Evolutionary conservation across 2,797 vertebrate genomes (phyloP).

Genomic region (Morelia viridis): DNA sequence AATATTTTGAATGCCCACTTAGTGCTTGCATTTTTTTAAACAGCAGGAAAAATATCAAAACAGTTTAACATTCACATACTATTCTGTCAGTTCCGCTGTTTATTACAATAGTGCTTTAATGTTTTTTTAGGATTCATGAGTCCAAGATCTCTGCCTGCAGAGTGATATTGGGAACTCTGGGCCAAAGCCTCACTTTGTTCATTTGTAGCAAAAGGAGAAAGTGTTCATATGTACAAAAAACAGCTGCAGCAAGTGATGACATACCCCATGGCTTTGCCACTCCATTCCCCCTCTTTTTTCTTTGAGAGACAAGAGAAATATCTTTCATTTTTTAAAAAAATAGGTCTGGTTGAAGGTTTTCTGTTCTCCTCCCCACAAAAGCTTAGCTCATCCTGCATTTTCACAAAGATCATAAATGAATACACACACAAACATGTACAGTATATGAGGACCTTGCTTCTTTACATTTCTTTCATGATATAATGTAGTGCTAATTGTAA

Average conservation of each 20-base stretch:
- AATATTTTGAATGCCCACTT: conserved; percentile 8
- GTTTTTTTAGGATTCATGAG: conserved; percentile 13
- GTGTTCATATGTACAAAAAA: conserved; percentile 13
- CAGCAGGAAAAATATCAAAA: neutral
- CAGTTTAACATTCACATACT: neutral
- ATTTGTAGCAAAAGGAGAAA: conserved; percentile 44
- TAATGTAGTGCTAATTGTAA: neutral
- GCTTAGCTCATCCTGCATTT: conserved; percentile 1
- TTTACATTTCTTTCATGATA: neutral
- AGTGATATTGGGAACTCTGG: conserved; percentile 45
- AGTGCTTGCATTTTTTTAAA: neutral
- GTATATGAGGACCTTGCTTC: neutral
- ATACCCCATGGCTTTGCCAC: neutral
- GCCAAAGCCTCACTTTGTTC: conserved; percentile 56
- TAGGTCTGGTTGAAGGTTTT: neutral
- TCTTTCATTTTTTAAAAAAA: conserved; percentile 14
- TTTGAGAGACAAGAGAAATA: conserved; percentile 8
- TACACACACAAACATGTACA: neutral
- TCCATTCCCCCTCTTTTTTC: neutral
- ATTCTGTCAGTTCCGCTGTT: neutral
- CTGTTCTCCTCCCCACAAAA: conserved; percentile 27
- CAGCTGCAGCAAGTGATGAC: conserved; percentile 26
- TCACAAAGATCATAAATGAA: conserved; percentile 13
- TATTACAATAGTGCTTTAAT: conserved; percentile 14
- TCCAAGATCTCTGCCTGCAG: conserved; percentile 43